phyloP scores from a whole-genome alignment of 2,888 invertebrate genomes.

The Drosophila borealis region DNA sequence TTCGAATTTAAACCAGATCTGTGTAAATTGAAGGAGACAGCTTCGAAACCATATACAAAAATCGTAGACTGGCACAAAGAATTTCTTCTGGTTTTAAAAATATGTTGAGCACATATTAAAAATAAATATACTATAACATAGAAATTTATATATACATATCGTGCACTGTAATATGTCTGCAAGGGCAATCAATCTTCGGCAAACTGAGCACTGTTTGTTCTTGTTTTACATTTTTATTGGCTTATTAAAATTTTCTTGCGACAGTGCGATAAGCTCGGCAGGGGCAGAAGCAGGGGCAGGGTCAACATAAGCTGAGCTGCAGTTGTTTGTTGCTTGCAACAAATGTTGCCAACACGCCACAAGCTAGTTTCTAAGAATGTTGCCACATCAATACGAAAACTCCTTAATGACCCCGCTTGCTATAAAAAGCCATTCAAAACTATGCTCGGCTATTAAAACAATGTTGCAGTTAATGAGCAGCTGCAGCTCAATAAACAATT shows the following conservation, averaged over 20 bases:
- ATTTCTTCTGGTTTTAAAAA: too few species aligned
- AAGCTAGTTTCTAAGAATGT: conserved; percentile 32
- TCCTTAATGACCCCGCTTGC: conserved; percentile 32
- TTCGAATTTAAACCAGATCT: background rate
- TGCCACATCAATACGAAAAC: conserved; percentile 29
- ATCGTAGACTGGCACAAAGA: too few species aligned
- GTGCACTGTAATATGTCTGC: background rate
- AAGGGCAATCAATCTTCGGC: conserved; percentile 12
- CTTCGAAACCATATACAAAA: too few species aligned
- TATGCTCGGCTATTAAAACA: conserved; percentile 25
- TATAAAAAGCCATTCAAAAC: conserved; percentile 20
- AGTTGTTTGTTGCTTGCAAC: conserved; percentile 28
- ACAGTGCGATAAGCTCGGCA: too few species aligned
- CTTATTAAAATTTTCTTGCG: conserved; percentile 49
- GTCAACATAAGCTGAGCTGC: conserved; percentile 16
- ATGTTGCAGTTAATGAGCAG: conserved; percentile 22
- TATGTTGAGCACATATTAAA: too few species aligned
- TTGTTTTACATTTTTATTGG: conserved; percentile 57
- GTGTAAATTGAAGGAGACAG: too few species aligned
- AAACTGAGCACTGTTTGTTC: background rate
- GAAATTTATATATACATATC: background rate
- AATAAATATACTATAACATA: too few species aligned
- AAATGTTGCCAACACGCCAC: conserved; percentile 49
- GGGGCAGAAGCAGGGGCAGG: background rate
- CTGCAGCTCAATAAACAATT: conserved; percentile 14